These are phyloP conservation scores for Melanostigma gelatinosum DNA, from an alignment of 2,113 vertebrate species.

Conservation along the genomic window DNA sequence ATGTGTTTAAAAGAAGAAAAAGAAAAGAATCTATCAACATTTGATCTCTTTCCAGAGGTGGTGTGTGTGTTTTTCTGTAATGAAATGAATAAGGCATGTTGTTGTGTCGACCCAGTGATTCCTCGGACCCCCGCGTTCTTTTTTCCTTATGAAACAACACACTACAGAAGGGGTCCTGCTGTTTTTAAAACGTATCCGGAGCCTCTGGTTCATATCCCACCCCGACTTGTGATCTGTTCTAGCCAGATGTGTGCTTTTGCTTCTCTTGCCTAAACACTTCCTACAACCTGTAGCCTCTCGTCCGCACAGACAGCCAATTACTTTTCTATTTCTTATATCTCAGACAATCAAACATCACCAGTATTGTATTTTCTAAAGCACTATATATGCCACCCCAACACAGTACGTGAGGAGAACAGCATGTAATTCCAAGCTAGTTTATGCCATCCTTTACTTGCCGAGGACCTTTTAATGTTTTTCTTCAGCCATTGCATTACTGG, in stretches of 20 bases:
- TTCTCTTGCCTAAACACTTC: slow-evolving; percentile 60
- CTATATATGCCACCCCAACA: slow-evolving; percentile 53
- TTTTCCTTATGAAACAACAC: slow-evolving; percentile 64
- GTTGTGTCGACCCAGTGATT: slow-evolving; percentile 65
- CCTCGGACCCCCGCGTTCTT: slow-evolving; percentile 45
- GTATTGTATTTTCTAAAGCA: slow-evolving; percentile 69
- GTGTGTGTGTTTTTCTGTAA: slow-evolving; percentile 65
- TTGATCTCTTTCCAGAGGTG: slow-evolving; percentile 63
- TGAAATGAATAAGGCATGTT: slow-evolving; percentile 69
- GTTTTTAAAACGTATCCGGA: slow-evolving; percentile 49
- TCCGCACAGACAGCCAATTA: slow-evolving; percentile 60
- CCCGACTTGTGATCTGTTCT: slow-evolving; percentile 51
- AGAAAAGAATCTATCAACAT: slow-evolving; percentile 29
- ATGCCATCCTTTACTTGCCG: slow-evolving; percentile 60
- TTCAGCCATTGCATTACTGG: slow-evolving; percentile 42
- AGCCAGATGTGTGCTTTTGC: slow-evolving; percentile 59
- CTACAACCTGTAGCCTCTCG: slow-evolving; percentile 68
- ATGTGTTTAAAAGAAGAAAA: slow-evolving; percentile 36
- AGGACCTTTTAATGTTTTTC: slow-evolving; percentile 61
- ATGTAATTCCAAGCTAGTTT: slow-evolving; percentile 59
- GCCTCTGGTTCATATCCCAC: slow-evolving; percentile 46
- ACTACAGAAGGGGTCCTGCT: slow-evolving; percentile 72
- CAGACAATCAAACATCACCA: slow-evolving; percentile 79
- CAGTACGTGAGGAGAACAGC: slow-evolving; percentile 60
- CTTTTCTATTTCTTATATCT: slow-evolving; percentile 70